Evolutionary conservation across 1,140 invertebrate species (phyloP).

Genomic region (Pseudachorutes palmiensis): DNA sequence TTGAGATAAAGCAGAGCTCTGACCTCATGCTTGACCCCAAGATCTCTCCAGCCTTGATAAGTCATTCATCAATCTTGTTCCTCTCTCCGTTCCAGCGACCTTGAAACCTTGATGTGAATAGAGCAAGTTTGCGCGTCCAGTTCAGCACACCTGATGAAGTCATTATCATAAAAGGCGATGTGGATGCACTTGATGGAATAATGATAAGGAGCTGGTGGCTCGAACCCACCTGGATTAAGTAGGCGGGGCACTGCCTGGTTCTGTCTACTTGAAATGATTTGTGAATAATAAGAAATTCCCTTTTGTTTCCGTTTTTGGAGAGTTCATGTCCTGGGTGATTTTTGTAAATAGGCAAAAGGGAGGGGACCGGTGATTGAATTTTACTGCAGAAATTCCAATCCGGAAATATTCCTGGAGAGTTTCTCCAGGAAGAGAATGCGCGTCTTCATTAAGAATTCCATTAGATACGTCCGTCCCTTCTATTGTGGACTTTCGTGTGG

Average conservation of each 20-base stretch:
- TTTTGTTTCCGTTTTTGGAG: neutral
- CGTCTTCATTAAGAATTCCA: conserved; percentile 2
- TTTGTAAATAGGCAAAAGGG: no score
- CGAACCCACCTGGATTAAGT: neutral
- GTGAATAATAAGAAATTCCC: neutral
- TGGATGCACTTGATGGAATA: neutral
- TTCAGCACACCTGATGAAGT: neutral
- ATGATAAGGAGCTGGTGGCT: neutral
- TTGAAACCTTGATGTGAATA: neutral
- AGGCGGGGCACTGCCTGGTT: neutral
- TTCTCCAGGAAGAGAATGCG: neutral
- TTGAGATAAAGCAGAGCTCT: no score
- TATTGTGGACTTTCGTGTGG: neutral
- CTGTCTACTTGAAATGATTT: neutral
- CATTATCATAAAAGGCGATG: neutral
- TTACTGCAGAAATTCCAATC: neutral
- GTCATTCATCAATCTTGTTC: neutral
- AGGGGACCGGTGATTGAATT: neutral
- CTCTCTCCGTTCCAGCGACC: neutral
- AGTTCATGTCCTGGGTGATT: neutral
- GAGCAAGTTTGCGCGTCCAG: neutral
- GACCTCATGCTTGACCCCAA: no score
- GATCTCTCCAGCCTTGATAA: no score
- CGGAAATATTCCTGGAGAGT: neutral
- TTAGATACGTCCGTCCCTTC: neutral